Conservation (phyloP, 2,888 invertebrate species). For the Phyto melanocephala region DNA sequence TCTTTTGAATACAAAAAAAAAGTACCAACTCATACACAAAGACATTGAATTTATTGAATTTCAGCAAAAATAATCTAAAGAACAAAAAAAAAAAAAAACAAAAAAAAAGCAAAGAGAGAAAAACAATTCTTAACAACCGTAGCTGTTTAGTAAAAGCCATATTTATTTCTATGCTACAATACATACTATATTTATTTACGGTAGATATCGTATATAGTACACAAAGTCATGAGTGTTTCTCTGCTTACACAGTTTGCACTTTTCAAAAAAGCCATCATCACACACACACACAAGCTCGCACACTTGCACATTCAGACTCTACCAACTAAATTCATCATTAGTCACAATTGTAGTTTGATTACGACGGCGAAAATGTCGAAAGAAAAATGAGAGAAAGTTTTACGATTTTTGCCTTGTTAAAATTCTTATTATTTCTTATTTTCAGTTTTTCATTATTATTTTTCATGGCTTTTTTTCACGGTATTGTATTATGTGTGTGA, state of each 20-base stretch:
- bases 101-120: neutral
- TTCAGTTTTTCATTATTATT: neutral
- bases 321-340: constrained; percentile 54
- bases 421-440: constrained; percentile 44
- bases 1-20: neutral
- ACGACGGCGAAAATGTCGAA: constrained; percentile 30
- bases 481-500: neutral
- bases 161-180: constrained; percentile 28
- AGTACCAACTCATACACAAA: neutral
- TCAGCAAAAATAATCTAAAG: neutral
- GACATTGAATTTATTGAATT: constrained; percentile 43
- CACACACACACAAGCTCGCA: neutral
- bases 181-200: neutral
- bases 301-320: constrained; percentile 2
- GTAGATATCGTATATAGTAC: neutral
- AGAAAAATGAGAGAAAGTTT: constrained; percentile 39
- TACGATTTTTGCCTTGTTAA: constrained; percentile 51
- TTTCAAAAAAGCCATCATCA: neutral
- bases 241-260: constrained; percentile 11
- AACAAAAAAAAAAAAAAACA: constrained; percentile 4
- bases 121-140: constrained; percentile 38
- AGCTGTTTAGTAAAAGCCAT: constrained; percentile 36
- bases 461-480: neutral
- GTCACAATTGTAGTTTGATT: constrained; percentile 59
- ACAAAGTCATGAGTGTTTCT: neutral